Evolutionary conservation across 1,140 invertebrate species (phyloP).

Genomic region (Drosophila athabasca): DNA sequence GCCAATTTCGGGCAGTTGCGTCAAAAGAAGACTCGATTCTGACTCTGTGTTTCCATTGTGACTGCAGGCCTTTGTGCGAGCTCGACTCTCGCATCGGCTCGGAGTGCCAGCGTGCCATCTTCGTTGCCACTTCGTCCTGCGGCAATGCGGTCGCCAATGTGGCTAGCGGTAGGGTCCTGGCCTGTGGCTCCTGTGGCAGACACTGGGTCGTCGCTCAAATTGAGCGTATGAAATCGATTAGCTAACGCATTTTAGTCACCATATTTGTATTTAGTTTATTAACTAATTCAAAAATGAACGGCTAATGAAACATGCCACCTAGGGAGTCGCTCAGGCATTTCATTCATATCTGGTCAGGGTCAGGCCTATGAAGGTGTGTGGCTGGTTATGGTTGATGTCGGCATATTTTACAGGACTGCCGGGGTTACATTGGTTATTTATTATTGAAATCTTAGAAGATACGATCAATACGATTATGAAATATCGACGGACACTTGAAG

Average conservation of each 20-base stretch:
- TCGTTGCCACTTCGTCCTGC: slow-evolving; percentile 15
- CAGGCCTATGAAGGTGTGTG: neutral
- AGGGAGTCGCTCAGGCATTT: slow-evolving; percentile 19
- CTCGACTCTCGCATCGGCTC: slow-evolving; percentile 12
- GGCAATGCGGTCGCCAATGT: slow-evolving; percentile 69
- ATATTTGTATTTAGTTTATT: slow-evolving; percentile 76
- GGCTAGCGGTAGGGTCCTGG: slow-evolving; percentile 39
- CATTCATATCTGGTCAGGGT: slow-evolving; percentile 37
- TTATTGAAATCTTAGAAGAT: too few species aligned
- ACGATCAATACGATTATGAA: too few species aligned
- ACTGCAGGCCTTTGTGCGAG: slow-evolving; percentile 46
- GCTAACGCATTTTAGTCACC: slow-evolving; percentile 65
- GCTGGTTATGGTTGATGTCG: neutral
- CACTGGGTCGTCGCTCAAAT: slow-evolving; percentile 68
- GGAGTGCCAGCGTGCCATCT: slow-evolving; percentile 18
- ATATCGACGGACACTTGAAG: too few species aligned
- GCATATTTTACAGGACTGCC: too few species aligned
- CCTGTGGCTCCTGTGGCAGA: slow-evolving; percentile 39
- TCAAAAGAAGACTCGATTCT: slow-evolving; percentile 55
- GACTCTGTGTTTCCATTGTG: slow-evolving; percentile 44
- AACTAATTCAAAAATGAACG: slow-evolving; percentile 60
- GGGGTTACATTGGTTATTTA: too few species aligned
- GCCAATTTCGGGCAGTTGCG: slow-evolving; percentile 77
- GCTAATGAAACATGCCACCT: slow-evolving; percentile 55
- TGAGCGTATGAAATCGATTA: slow-evolving; percentile 75